These are phyloP conservation scores for Aurelia aurita complex sp. Pacific DNA, from an alignment of 30 jellyfish, hydroid and myxozoan genomes.

Conservation along the genomic window DNA sequence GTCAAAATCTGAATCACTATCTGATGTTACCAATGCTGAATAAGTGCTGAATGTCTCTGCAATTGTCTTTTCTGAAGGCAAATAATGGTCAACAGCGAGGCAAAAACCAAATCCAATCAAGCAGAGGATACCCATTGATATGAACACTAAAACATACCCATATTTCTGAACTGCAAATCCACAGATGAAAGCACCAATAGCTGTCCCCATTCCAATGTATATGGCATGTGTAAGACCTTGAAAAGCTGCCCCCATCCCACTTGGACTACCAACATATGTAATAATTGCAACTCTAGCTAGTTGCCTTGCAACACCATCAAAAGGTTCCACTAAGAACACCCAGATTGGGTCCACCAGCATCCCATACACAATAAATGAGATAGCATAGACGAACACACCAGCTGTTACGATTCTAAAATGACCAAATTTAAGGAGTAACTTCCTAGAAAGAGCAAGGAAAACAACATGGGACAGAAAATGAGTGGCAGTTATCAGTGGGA, in stretches of 20 bases:
- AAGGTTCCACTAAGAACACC: conserved; percentile 80
- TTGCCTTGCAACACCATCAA: conserved; percentile 73
- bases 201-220: conserved; percentile 83
- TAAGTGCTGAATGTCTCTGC: conserved; percentile 62
- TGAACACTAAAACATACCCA: conserved; percentile 76
- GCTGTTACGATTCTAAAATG: conserved; percentile 39
- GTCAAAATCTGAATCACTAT: conserved; percentile 62
- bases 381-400: conserved; percentile 71
- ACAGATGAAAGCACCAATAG: conserved; percentile 79
- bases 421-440: conserved; percentile 49
- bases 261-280: conserved; percentile 93
- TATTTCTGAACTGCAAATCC: conserved; percentile 51
- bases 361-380: conserved; percentile 63
- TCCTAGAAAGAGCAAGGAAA: conserved; percentile 59
- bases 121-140: conserved; percentile 60
- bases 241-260: conserved; percentile 85
- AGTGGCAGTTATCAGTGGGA: conserved; percentile 55
- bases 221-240: conserved; percentile 87
- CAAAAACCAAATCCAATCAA: conserved; percentile 72
- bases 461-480: conserved; percentile 77
- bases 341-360: conserved; percentile 64
- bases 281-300: conserved; percentile 61
- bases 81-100: conserved; percentile 57
- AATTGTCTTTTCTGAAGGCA: conserved; percentile 60
- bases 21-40: conserved; percentile 19